phyloP scores from a whole-genome alignment of 2,888 invertebrate species.

The Pachliopta kotzebuea region DNA sequence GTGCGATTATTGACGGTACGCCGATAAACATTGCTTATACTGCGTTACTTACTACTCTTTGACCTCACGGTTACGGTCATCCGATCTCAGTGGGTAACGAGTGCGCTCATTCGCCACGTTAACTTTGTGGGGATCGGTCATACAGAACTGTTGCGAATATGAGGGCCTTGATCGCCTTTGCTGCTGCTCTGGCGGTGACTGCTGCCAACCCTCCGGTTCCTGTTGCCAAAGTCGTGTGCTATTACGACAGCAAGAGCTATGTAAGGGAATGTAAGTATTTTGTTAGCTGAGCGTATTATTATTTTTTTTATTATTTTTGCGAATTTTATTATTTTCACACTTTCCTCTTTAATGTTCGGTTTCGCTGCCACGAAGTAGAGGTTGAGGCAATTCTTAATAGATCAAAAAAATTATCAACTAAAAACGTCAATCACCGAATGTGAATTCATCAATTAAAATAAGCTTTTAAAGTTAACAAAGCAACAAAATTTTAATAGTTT shows the following conservation, averaged over 20 bases:
- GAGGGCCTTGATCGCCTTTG: constrained; percentile 54
- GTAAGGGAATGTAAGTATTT: constrained; percentile 83
- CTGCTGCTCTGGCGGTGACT: constrained; percentile 52
- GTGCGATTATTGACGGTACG: not conserved
- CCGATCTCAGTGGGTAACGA: constrained; percentile 34
- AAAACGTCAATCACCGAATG: too few species aligned
- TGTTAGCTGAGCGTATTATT: constrained; percentile 47
- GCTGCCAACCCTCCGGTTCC: constrained; percentile 57
- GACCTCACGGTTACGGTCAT: constrained; percentile 37
- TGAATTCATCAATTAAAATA: too few species aligned
- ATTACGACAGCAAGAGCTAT: constrained; percentile 85
- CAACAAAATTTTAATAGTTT: too few species aligned
- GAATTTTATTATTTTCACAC: constrained; percentile 1
- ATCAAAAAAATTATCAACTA: too few species aligned
- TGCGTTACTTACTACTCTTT: constrained; percentile 38
- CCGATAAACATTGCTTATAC: constrained; percentile 16
- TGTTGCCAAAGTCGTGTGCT: constrained; percentile 84
- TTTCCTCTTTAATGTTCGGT: not conserved
- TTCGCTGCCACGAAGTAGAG: not conserved
- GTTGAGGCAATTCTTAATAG: too few species aligned
- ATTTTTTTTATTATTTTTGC: constrained; percentile 7
- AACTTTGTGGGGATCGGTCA: constrained; percentile 58
- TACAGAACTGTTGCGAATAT: constrained; percentile 38
- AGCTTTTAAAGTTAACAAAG: too few species aligned
- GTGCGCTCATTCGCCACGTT: constrained; percentile 60